These are phyloP conservation scores for Drosophila navojoa DNA, from an alignment of 1,140 invertebrate species.

Conservation along the genomic window DNA sequence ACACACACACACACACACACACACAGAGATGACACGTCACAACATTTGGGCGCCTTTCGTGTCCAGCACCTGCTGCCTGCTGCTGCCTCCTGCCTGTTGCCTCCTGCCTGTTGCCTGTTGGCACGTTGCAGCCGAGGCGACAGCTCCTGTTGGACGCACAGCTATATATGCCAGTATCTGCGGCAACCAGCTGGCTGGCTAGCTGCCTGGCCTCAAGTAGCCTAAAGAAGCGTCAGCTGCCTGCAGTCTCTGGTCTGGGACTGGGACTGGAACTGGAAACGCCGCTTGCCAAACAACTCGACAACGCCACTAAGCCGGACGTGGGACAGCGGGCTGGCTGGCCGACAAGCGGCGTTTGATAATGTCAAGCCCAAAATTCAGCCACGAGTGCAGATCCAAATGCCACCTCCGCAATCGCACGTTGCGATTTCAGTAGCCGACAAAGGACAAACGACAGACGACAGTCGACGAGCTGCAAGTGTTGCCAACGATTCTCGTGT, in stretches of 20 bases:
- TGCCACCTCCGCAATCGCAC: conserved; percentile 59
- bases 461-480: conserved; percentile 24
- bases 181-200: conserved; percentile 33
- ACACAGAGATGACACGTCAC: conserved; percentile 75
- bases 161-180: conserved; percentile 16
- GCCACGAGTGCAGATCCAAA: conserved; percentile 38
- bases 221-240: too few species aligned
- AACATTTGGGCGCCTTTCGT: conserved; percentile 64
- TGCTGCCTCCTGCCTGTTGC: too few species aligned
- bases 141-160: conserved; percentile 34
- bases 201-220: neutral
- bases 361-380: conserved; percentile 76
- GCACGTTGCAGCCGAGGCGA: conserved; percentile 45
- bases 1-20: conserved; percentile 16
- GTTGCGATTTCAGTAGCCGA: conserved; percentile 68
- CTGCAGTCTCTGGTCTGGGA: conserved; percentile 17
- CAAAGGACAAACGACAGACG: conserved; percentile 22
- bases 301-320: conserved; percentile 23
- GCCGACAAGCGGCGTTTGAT: conserved; percentile 74
- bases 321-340: neutral
- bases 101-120: conserved; percentile 26
- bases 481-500: conserved; percentile 54
- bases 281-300: conserved; percentile 30
- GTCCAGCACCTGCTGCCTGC: conserved; percentile 38
- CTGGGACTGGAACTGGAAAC: conserved; percentile 6